Percentiles rank a stretch among this genome's conserved stretches.
These are phyloP conservation scores for Distichodus sexfasciatus DNA, from an alignment of 2,797 vertebrate species.

Conservation along the genomic window DNA sequence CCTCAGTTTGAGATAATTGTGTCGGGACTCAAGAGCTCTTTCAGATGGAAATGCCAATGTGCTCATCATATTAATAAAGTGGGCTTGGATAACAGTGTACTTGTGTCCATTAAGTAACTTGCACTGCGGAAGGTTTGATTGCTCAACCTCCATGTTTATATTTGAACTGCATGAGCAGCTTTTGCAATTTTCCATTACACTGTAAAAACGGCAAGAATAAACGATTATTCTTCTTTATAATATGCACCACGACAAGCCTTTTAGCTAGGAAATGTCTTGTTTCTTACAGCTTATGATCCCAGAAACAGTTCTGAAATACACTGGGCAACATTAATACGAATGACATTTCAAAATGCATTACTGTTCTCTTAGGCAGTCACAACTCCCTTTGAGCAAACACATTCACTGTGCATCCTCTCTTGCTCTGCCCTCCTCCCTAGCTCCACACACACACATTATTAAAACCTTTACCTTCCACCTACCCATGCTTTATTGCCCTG, in stretches of 20 bases:
- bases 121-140: neutral
- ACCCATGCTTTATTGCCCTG: neutral
- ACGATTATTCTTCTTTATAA: too few species aligned
- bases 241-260: too few species aligned
- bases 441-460: too few species aligned
- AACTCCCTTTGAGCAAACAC: too few species aligned
- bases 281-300: too few species aligned
- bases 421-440: neutral
- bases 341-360: too few species aligned
- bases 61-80: neutral
- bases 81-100: neutral
- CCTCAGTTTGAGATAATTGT: slow-evolving; percentile 1
- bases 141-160: neutral
- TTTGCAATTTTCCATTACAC: neutral
- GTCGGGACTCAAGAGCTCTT: neutral
- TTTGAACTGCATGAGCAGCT: neutral
- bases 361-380: too few species aligned
- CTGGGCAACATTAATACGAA: too few species aligned
- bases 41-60: neutral
- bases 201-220: neutral
- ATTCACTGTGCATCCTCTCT: too few species aligned
- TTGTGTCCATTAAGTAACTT: neutral
- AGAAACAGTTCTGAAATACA: too few species aligned
- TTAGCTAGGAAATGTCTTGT: too few species aligned
- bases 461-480: too few species aligned